These are phyloP conservation scores for Mimumesa dahlbomi DNA, from an alignment of 2,888 invertebrate species.

Conservation along the genomic window DNA sequence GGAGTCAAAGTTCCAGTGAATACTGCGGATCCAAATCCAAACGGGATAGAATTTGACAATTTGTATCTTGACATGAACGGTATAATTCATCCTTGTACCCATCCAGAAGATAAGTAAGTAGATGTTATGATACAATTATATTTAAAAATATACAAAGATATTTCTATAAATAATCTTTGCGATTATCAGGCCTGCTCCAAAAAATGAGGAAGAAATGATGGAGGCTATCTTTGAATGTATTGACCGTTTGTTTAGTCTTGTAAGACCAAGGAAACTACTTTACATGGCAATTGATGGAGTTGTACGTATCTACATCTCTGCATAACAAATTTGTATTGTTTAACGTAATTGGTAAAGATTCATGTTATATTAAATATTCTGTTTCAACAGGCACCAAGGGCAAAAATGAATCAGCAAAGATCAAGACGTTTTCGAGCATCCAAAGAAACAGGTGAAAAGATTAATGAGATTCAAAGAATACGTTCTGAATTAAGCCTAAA, in stretches of 20 bases:
- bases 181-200: slow-evolving; percentile 90
- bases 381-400: slow-evolving; percentile 95
- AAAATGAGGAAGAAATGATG: slow-evolving; percentile 99
- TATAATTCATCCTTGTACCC: slow-evolving; percentile 99
- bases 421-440: slow-evolving; percentile 98
- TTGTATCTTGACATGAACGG: slow-evolving; percentile 99
- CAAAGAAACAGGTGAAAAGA: slow-evolving; percentile 95
- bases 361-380: slow-evolving; percentile 1
- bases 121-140: no score
- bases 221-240: slow-evolving; percentile 99
- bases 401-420: slow-evolving; percentile 99
- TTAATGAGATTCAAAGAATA: slow-evolving; percentile 90
- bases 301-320: slow-evolving; percentile 82
- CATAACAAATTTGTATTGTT: neutral
- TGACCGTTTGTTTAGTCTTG: slow-evolving; percentile 95
- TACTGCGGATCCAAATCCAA: slow-evolving; percentile 94
- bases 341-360: neutral
- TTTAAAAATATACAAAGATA: neutral
- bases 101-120: slow-evolving; percentile 94
- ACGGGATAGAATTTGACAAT: slow-evolving; percentile 98
- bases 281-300: slow-evolving; percentile 99
- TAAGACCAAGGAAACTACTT: slow-evolving; percentile 93
- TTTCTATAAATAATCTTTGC: slow-evolving; percentile 4
- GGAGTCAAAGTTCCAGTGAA: slow-evolving; percentile 90
- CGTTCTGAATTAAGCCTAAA: slow-evolving; percentile 87